phyloP scores from a whole-genome alignment of 2,888 invertebrate genomes.

The Scelioninae gen. 1 region DNA sequence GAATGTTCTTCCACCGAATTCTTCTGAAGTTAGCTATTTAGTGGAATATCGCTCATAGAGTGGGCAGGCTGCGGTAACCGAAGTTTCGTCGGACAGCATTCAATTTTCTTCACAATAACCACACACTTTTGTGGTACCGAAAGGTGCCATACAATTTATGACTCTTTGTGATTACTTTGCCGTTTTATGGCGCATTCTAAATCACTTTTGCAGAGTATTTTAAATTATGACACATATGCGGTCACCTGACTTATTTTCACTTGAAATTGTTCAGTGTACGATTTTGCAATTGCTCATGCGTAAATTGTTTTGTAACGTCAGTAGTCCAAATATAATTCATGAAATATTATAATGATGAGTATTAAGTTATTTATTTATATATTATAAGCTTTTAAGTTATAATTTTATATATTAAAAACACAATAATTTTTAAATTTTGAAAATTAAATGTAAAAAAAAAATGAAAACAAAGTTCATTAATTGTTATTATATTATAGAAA shows the following conservation, averaged over 20 bases:
- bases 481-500: too few relatives aligned
- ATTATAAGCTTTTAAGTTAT: too few relatives aligned
- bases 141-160: conserved; percentile 62
- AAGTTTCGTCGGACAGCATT: conserved; percentile 50
- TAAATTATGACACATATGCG: conserved; percentile 58
- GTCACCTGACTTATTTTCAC: conserved; percentile 34
- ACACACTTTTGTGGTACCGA: conserved; percentile 53
- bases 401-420: too few relatives aligned
- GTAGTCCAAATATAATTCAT: conserved; percentile 11
- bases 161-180: conserved; percentile 52
- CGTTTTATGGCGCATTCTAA: conserved; percentile 63
- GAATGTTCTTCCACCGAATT: conserved; percentile 26
- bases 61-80: conserved; percentile 36
- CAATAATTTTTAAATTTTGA: too few relatives aligned
- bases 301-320: conserved; percentile 61
- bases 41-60: conserved; percentile 39
- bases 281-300: conserved; percentile 73
- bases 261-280: conserved; percentile 36
- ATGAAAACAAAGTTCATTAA: too few relatives aligned
- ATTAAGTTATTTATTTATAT: too few relatives aligned
- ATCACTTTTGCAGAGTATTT: conserved; percentile 46
- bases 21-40: conserved; percentile 48
- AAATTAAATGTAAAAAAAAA: too few relatives aligned
- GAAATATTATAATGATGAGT: neutral
- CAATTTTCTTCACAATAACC: conserved; percentile 65